Conservation (phyloP, 2,113 vertebrate species). For the Perognathus longimembris region DNA sequence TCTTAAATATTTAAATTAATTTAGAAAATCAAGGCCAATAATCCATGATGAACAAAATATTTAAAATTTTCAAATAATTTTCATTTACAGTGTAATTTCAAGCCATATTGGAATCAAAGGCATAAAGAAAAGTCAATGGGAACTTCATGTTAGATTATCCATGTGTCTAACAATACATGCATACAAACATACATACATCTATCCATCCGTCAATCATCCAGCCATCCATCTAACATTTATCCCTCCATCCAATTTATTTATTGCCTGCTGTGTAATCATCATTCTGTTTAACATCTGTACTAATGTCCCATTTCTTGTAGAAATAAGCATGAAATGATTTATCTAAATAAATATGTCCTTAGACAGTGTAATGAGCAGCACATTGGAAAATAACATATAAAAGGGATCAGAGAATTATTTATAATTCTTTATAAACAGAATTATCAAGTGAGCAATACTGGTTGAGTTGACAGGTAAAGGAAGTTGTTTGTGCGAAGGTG, state of each 20-base stretch:
- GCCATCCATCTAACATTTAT: not conserved
- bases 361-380: not conserved
- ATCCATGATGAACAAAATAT: slow-evolving; percentile 10
- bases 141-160: not conserved
- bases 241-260: not conserved
- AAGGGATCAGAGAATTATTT: not conserved
- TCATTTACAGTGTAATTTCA: not conserved
- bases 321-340: not conserved
- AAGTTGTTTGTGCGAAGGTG: not conserved
- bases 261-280: not conserved
- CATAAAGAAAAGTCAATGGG: not conserved
- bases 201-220: not conserved
- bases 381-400: not conserved
- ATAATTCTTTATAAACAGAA: not conserved
- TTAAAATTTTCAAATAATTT: not conserved
- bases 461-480: not conserved
- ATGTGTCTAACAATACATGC: not conserved
- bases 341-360: not conserved
- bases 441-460: not conserved
- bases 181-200: not conserved
- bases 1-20: not conserved
- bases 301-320: not conserved
- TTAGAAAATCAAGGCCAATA: not conserved
- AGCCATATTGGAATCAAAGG: not conserved
- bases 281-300: not conserved